These are phyloP conservation scores for Tetragonisca angustula DNA, from an alignment of 2,888 invertebrate genomes.

Conservation along the genomic window DNA sequence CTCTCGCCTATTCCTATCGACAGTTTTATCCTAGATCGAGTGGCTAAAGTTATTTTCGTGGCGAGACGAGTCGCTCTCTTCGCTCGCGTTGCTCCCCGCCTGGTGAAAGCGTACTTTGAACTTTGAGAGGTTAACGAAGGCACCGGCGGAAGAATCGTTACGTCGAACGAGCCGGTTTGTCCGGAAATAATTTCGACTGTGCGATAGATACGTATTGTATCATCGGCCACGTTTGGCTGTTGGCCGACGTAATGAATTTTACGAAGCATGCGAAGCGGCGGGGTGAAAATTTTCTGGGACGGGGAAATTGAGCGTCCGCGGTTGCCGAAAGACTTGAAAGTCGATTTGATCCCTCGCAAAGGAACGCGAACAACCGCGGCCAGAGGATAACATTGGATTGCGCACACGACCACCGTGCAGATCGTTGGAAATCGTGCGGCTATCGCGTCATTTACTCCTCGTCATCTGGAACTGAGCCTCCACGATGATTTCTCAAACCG, in stretches of 20 bases:
- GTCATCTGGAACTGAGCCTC: constrained; percentile 13
- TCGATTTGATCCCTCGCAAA: constrained; percentile 9
- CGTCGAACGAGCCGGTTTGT: background rate
- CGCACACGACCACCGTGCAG: constrained; percentile 18
- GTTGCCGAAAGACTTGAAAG: constrained; percentile 2
- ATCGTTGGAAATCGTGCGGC: constrained; percentile 41
- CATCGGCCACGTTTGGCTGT: background rate
- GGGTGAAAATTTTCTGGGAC: background rate
- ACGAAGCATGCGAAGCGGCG: background rate
- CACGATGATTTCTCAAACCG: background rate
- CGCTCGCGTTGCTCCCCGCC: too few species aligned
- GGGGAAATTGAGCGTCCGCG: background rate
- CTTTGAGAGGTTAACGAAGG: background rate
- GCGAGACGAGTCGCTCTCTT: background rate
- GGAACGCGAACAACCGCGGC: background rate
- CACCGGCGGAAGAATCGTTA: background rate
- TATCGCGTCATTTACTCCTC: constrained; percentile 41
- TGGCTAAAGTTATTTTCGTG: background rate
- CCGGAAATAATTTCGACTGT: background rate
- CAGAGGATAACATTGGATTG: constrained; percentile 2
- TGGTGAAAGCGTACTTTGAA: background rate
- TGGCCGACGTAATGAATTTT: constrained; percentile 2
- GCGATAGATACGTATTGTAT: background rate
- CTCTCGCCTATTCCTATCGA: background rate
- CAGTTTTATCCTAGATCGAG: background rate